phyloP scores from a whole-genome alignment of 1,140 invertebrate genomes.

The Zaprionus taronus region DNA sequence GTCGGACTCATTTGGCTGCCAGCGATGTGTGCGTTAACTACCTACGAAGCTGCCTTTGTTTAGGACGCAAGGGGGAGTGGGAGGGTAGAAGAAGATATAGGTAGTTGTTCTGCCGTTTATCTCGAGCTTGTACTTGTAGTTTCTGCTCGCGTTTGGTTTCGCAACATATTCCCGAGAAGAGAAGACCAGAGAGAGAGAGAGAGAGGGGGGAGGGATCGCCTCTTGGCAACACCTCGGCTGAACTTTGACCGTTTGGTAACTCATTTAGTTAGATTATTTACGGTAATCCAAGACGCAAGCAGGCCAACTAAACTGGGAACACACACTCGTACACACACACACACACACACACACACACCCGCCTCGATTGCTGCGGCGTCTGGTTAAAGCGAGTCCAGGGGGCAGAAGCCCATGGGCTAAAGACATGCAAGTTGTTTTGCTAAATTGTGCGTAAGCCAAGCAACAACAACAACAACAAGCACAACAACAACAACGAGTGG shows the following conservation, averaged over 20 bases:
- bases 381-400: slow-evolving; percentile 1
- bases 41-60: neutral
- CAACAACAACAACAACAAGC: slow-evolving; percentile 22
- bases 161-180: slow-evolving; percentile 30
- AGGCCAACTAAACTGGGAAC: slow-evolving; percentile 64
- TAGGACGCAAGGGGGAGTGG: neutral
- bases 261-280: slow-evolving; percentile 82
- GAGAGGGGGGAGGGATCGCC: slow-evolving; percentile 11
- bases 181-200: neutral
- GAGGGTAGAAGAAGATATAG: neutral
- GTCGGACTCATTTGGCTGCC: slow-evolving; percentile 5
- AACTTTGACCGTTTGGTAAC: slow-evolving; percentile 81
- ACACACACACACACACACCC: slow-evolving; percentile 22
- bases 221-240: slow-evolving; percentile 68
- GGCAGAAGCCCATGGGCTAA: slow-evolving; percentile 62
- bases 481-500: neutral
- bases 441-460: slow-evolving; percentile 80
- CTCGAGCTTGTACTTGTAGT: slow-evolving; percentile 1
- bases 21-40: slow-evolving; percentile 7
- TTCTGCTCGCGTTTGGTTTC: slow-evolving; percentile 22
- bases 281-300: slow-evolving; percentile 77
- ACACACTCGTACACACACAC: slow-evolving; percentile 30
- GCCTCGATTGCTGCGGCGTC: slow-evolving; percentile 12
- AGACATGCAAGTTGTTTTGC: slow-evolving; percentile 79
- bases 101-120: slow-evolving; percentile 8